A percentile compares a stretch with the other conserved stretches of the same genome.
These are phyloP conservation scores for Dicyrtoma fusca DNA, from an alignment of 2,888 invertebrate genomes.

Conservation along the genomic window DNA sequence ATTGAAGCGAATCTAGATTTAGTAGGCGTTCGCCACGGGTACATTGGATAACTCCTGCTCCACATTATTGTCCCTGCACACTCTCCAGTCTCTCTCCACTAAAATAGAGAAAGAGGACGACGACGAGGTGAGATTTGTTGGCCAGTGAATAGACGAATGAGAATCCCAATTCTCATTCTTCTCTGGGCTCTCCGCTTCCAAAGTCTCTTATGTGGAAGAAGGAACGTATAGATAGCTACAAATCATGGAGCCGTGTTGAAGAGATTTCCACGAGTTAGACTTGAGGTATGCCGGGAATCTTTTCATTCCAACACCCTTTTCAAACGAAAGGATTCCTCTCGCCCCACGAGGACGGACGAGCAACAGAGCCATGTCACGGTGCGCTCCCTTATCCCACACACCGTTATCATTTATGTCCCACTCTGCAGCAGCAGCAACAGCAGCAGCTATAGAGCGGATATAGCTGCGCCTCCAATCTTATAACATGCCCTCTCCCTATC, in stretches of 20 bases:
- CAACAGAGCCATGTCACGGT: too few species aligned
- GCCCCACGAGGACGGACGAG: slow-evolving; percentile 1
- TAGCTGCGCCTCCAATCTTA: neutral
- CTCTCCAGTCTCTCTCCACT: neutral
- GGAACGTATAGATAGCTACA: neutral
- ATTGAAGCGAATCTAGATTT: slow-evolving; percentile 25
- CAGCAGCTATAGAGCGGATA: neutral
- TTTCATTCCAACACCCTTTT: slow-evolving; percentile 52
- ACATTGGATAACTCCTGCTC: slow-evolving; percentile 20
- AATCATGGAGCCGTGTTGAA: slow-evolving; percentile 14
- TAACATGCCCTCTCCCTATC: neutral
- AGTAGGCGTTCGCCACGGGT: slow-evolving; percentile 25
- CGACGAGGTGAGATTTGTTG: slow-evolving; percentile 32
- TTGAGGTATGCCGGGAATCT: slow-evolving; percentile 51
- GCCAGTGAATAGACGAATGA: slow-evolving; percentile 16
- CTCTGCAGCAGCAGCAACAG: too few species aligned
- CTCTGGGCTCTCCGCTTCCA: neutral
- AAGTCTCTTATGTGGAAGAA: neutral
- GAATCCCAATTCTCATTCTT: slow-evolving; percentile 21
- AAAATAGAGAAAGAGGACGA: neutral
- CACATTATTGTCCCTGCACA: slow-evolving; percentile 2
- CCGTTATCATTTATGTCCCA: too few species aligned
- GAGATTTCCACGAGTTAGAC: slow-evolving; percentile 46
- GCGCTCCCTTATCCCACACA: too few species aligned
- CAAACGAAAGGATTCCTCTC: slow-evolving; percentile 22